Evolutionary conservation across 92 coral and sea anemone genomes (phyloP).

Genomic region (Epizoanthus fatuus): DNA sequence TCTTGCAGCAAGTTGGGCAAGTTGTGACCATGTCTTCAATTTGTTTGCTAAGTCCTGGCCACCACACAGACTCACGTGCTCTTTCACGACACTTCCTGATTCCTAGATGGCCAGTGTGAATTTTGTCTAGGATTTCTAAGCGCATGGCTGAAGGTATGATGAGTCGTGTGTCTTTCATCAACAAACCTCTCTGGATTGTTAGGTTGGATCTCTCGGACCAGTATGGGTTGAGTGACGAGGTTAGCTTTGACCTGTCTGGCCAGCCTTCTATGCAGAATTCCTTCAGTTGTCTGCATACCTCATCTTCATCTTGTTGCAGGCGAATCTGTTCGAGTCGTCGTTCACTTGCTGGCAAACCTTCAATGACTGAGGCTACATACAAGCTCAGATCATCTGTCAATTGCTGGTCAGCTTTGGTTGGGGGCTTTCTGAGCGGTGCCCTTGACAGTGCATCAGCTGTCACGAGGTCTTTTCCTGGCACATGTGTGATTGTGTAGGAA

Average conservation of each 20-base stretch:
- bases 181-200: conserved; percentile 54
- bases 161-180: conserved; percentile 57
- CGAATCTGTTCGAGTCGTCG: conserved; percentile 41
- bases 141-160: background rate
- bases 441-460: conserved; percentile 66
- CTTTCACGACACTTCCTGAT: conserved; percentile 1
- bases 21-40: conserved; percentile 42
- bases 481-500: conserved; percentile 62
- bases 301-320: conserved; percentile 61
- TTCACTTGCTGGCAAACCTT: conserved; percentile 50
- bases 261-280: conserved; percentile 29
- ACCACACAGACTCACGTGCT: conserved; percentile 25
- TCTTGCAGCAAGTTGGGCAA: conserved; percentile 18
- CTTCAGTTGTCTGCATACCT: conserved; percentile 41
- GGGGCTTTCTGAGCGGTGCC: conserved; percentile 51
- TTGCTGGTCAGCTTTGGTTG: conserved; percentile 42
- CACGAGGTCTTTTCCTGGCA: conserved; percentile 57
- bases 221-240: conserved; percentile 13
- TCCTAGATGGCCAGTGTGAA: background rate
- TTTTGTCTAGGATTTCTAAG: background rate
- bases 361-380: conserved; percentile 50
- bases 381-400: conserved; percentile 55
- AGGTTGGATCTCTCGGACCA: conserved; percentile 50
- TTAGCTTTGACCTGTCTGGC: conserved; percentile 18
- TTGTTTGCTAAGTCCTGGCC: conserved; percentile 46